Evolutionary conservation across 2,797 vertebrate species (phyloP).

Genomic region (Antennarius maculatus): DNA sequence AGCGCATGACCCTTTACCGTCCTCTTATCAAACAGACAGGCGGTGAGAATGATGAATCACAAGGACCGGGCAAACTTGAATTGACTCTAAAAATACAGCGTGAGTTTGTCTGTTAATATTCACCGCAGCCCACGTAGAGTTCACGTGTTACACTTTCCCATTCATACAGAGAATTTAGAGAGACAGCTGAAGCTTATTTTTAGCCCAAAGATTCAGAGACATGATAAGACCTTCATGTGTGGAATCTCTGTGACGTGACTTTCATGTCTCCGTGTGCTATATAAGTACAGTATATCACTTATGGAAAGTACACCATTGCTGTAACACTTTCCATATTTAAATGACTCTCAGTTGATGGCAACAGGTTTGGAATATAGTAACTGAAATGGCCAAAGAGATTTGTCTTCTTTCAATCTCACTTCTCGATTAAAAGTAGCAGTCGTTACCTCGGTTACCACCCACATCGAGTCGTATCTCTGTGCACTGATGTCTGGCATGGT

Average conservation of each 20-base stretch:
- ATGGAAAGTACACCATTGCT: neutral
- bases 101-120: constrained; percentile 1
- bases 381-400: neutral
- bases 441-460: neutral
- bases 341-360: neutral
- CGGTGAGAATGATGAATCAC: neutral
- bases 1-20: constrained; percentile 37
- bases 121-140: constrained; percentile 9
- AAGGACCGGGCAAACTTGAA: neutral
- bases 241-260: constrained; percentile 8
- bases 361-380: no score
- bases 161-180: constrained; percentile 45
- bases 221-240: constrained; percentile 32
- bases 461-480: neutral
- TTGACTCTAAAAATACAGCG: constrained; percentile 3
- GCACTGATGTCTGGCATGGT: neutral
- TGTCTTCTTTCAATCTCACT: no score
- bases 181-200: constrained; percentile 77
- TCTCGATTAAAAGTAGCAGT: neutral
- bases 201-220: constrained; percentile 54
- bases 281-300: neutral
- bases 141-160: constrained; percentile 20
- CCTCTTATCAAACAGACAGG: constrained; percentile 11
- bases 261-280: constrained; percentile 1
- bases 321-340: neutral